A percentile compares a stretch with the other conserved stretches of the same genome.
phyloP scores from a whole-genome alignment of 2,113 vertebrate species.

The Cyrtonyx montezumae region DNA sequence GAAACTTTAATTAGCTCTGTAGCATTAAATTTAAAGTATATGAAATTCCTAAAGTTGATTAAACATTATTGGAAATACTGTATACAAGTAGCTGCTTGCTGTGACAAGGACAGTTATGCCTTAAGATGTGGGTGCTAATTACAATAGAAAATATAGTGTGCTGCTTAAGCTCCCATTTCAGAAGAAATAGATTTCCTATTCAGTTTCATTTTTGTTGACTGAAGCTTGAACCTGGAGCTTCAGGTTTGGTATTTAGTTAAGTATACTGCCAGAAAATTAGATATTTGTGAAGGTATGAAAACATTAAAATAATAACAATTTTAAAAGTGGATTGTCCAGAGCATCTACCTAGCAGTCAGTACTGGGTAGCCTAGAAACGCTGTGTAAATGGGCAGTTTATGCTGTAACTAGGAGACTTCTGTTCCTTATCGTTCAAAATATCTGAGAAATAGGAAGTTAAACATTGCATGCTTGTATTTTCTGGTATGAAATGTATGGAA shows the following conservation, averaged over 20 bases:
- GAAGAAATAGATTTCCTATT: neutral
- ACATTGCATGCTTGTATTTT: rapidly evolving
- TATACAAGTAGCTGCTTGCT: neutral
- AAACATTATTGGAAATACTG: neutral
- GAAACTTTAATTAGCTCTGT: neutral
- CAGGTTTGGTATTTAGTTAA: neutral
- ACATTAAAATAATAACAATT: neutral
- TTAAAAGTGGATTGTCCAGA: neutral
- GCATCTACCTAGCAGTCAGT: neutral
- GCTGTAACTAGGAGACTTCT: neutral
- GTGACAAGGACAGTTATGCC: neutral
- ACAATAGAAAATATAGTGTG: neutral
- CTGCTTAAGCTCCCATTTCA: neutral
- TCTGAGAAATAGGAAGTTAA: neutral
- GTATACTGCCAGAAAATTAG: neutral
- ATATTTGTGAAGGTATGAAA: neutral
- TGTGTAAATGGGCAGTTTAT: neutral
- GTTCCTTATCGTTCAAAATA: neutral
- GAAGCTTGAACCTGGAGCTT: neutral
- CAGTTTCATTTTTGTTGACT: neutral
- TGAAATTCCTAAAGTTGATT: neutral
- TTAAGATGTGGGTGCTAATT: neutral
- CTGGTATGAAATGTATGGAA: neutral
- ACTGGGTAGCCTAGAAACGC: neutral
- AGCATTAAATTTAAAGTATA: neutral